Percentiles rank a stretch among this genome's conserved stretches.
Conservation (phyloP, 2,797 vertebrate species). For the Oceanodroma leucorhoa region DNA sequence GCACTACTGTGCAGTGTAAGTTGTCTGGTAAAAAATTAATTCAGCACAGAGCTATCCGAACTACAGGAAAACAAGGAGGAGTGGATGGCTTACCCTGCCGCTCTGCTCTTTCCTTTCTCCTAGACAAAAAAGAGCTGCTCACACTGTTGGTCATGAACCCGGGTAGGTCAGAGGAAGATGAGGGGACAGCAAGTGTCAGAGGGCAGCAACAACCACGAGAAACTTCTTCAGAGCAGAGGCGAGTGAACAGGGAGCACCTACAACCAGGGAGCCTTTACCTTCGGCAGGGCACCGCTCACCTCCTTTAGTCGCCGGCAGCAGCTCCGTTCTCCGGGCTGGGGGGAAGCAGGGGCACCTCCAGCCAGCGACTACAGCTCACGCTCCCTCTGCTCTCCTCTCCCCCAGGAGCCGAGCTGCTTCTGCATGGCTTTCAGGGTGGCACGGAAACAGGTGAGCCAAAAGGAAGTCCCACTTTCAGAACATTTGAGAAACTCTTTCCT, state of each 20-base stretch:
- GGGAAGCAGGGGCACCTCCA: neutral
- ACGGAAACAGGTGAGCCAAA: neutral
- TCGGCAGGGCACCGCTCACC: rapidly evolving
- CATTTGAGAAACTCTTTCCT: neutral
- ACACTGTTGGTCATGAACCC: neutral
- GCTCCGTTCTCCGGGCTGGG: neutral
- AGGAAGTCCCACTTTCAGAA: neutral
- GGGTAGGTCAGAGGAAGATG: neutral
- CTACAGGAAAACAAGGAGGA: neutral
- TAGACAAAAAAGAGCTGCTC: neutral
- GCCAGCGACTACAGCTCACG: neutral
- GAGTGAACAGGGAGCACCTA: neutral
- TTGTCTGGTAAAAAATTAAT: conserved; percentile 11
- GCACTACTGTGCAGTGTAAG: conserved; percentile 3
- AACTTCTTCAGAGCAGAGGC: neutral
- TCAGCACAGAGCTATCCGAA: neutral
- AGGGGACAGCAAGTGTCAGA: neutral
- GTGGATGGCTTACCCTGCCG: neutral
- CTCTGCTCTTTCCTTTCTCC: neutral
- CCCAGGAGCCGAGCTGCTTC: neutral
- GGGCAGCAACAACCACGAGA: neutral
- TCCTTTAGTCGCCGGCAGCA: rapidly evolving
- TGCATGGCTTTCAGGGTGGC: neutral
- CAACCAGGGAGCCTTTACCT: neutral
- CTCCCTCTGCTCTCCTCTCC: neutral